Conservation (phyloP, 2,113 vertebrate genomes). For the Lasiurus cinereus region DNA sequence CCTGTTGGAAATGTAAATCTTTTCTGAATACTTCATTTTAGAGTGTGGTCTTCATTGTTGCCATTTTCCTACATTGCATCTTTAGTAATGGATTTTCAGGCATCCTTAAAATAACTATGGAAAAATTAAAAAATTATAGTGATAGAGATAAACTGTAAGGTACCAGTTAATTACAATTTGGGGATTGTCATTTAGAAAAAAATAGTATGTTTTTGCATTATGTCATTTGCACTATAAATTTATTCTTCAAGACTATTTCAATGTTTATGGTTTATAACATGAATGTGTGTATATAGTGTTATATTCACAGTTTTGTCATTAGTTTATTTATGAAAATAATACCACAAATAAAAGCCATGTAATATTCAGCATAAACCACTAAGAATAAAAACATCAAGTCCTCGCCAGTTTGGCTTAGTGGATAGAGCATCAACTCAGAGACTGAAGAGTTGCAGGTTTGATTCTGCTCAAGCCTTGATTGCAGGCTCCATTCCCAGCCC, state of each 20-base stretch:
- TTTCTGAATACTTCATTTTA: slow-evolving; percentile 42
- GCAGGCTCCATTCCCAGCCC: too few species aligned
- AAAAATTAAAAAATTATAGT: not conserved
- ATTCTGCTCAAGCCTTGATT: too few species aligned
- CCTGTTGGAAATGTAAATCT: not conserved
- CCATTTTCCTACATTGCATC: not conserved
- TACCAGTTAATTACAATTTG: not conserved
- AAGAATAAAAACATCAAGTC: not conserved
- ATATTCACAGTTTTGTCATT: slow-evolving; percentile 6
- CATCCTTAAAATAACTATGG: not conserved
- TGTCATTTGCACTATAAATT: slow-evolving; percentile 29
- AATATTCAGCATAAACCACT: not conserved
- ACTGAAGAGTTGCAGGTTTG: too few species aligned
- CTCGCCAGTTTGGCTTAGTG: too few species aligned
- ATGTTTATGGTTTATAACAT: slow-evolving; percentile 31
- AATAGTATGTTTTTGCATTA: not conserved
- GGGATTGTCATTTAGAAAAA: not conserved
- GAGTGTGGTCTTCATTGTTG: not conserved
- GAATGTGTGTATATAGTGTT: not conserved
- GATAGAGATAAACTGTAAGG: not conserved
- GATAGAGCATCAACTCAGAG: too few species aligned
- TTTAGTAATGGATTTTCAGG: not conserved
- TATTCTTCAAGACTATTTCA: slow-evolving; percentile 60
- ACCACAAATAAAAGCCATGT: slow-evolving; percentile 28
- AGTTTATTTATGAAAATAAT: slow-evolving; percentile 50